Percentiles rank a stretch among this genome's conserved stretches.
These are phyloP conservation scores for Furnarius figulus DNA, from an alignment of 2,113 vertebrate genomes.

Conservation along the genomic window DNA sequence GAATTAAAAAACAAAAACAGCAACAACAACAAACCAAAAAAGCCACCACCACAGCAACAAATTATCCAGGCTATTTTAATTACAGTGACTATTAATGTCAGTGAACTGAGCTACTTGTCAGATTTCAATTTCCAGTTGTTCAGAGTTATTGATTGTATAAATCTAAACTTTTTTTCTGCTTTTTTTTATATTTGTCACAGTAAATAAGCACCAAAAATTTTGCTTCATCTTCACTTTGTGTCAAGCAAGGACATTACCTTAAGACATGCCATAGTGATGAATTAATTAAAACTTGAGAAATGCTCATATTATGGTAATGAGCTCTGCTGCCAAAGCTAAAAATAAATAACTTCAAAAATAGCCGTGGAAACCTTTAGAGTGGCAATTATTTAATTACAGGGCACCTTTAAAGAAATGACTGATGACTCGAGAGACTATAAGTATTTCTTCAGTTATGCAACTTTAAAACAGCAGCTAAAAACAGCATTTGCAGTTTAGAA, in stretches of 20 bases:
- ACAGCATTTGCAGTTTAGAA: neutral
- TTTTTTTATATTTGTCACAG: neutral
- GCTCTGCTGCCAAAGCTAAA: neutral
- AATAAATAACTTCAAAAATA: slow-evolving; percentile 31
- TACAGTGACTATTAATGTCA: neutral
- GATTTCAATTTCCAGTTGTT: neutral
- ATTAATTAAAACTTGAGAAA: neutral
- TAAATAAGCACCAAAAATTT: neutral
- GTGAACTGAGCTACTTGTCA: neutral
- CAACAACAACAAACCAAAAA: neutral
- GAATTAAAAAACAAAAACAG: neutral
- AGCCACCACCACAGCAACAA: neutral
- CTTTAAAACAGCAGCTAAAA: neutral
- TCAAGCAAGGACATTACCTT: slow-evolving; percentile 1
- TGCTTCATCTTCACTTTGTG: neutral
- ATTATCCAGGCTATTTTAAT: neutral
- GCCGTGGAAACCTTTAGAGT: neutral
- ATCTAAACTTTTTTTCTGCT: neutral
- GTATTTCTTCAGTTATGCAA: neutral
- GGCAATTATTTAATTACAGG: slow-evolving; percentile 35
- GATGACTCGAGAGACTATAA: neutral
- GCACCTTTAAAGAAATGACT: neutral
- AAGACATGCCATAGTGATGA: neutral
- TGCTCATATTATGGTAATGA: neutral
- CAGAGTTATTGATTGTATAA: neutral